Evolutionary conservation across 2,888 invertebrate species (phyloP).

Genomic region (Mellilla xanthometata): DNA sequence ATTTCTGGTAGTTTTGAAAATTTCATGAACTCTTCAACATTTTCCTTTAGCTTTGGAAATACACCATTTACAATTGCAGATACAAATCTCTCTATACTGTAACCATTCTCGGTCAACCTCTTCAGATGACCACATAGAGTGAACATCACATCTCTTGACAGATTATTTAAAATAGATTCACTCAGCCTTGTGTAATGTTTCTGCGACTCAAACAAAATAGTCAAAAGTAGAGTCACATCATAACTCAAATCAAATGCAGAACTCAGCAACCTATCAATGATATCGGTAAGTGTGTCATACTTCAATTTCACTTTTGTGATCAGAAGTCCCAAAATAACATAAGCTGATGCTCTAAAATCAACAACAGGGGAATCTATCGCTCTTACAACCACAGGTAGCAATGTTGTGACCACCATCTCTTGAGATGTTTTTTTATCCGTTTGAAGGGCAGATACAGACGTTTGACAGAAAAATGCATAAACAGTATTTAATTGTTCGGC

Average conservation of each 20-base stretch:
- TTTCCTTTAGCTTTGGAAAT: slow-evolving; percentile 73
- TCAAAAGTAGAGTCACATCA: slow-evolving; percentile 85
- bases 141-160: slow-evolving; percentile 60
- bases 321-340: slow-evolving; percentile 88
- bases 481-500: slow-evolving; percentile 86
- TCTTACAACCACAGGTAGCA: slow-evolving; percentile 87
- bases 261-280: slow-evolving; percentile 72
- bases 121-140: slow-evolving; percentile 69
- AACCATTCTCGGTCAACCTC: slow-evolving; percentile 78
- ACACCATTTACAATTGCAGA: slow-evolving; percentile 79
- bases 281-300: slow-evolving; percentile 83
- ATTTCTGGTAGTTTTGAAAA: slow-evolving; percentile 80
- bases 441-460: slow-evolving; percentile 87
- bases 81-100: slow-evolving; percentile 82
- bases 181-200: slow-evolving; percentile 73
- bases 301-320: slow-evolving; percentile 85
- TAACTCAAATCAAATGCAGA: slow-evolving; percentile 65
- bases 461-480: slow-evolving; percentile 91
- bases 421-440: slow-evolving; percentile 70
- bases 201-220: slow-evolving; percentile 88
- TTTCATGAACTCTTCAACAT: slow-evolving; percentile 68
- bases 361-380: slow-evolving; percentile 86
- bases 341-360: slow-evolving; percentile 89
- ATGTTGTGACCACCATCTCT: slow-evolving; percentile 85
- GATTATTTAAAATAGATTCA: slow-evolving; percentile 73